A percentile compares a stretch with the other conserved stretches of the same genome.
phyloP scores from a whole-genome alignment of 2,888 invertebrate species.

The Tetragonula carbonaria region DNA sequence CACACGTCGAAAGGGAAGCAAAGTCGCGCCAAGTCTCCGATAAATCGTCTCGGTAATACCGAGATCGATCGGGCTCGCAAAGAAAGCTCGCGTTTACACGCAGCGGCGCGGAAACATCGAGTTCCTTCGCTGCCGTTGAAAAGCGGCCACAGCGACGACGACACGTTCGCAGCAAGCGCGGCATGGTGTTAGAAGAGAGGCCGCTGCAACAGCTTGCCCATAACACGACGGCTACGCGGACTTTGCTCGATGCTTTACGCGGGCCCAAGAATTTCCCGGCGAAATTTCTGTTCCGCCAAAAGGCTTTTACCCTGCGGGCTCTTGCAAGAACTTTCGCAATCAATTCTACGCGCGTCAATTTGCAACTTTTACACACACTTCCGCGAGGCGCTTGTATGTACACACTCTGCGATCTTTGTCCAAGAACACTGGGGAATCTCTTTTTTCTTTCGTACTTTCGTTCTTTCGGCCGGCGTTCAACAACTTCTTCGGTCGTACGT shows the following conservation, averaged over 20 bases:
- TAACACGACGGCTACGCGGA: conserved; percentile 33
- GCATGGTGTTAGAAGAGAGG: conserved; percentile 5
- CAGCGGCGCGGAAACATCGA: conserved; percentile 64
- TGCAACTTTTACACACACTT: conserved; percentile 24
- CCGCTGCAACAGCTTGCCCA: conserved; percentile 47
- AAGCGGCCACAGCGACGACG: conserved; percentile 37
- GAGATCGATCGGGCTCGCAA: conserved; percentile 62
- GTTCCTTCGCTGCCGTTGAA: conserved; percentile 53
- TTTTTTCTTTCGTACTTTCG: too few relatives aligned
- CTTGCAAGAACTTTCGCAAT: conserved; percentile 29
- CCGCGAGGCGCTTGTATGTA: neutral
- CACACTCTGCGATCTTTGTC: neutral
- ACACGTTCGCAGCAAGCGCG: neutral
- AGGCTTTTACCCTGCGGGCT: neutral
- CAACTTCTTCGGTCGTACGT: neutral
- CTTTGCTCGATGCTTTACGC: conserved; percentile 35
- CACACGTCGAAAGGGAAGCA: conserved; percentile 47
- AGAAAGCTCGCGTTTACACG: conserved; percentile 64
- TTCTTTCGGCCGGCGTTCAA: neutral
- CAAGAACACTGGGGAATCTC: neutral
- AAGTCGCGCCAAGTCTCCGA: conserved; percentile 26
- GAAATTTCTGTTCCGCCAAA: conserved; percentile 40
- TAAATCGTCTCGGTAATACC: conserved; percentile 64
- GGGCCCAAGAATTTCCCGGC: conserved; percentile 27
- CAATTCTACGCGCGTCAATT: conserved; percentile 39